These are phyloP conservation scores for Anastatus disparis DNA, from an alignment of 1,140 invertebrate genomes.

Conservation along the genomic window DNA sequence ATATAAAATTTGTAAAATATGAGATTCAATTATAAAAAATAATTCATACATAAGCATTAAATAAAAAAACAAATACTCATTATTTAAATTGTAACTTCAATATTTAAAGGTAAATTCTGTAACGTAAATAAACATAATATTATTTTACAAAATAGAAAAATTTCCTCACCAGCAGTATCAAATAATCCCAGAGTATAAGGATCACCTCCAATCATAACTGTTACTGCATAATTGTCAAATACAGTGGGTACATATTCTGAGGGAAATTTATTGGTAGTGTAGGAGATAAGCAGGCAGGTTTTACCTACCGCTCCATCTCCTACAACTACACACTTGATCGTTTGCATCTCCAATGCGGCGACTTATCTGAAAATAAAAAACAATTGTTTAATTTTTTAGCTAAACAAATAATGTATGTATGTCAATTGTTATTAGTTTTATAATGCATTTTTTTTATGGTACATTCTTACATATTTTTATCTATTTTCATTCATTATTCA, in stretches of 20 bases:
- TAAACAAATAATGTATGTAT: too few species aligned
- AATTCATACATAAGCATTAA: not conserved
- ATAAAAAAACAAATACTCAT: not conserved
- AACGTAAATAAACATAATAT: too few species aligned
- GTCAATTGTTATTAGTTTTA: too few species aligned
- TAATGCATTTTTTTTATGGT: not conserved
- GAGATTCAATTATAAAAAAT: not conserved
- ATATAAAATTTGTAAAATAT: not conserved
- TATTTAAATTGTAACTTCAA: slow-evolving; percentile 8
- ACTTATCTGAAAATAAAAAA: slow-evolving; percentile 28
- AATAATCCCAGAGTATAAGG: slow-evolving; percentile 97
- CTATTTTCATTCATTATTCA: not conserved
- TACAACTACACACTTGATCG: slow-evolving; percentile 98
- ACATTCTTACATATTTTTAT: not conserved
- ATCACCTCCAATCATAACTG: slow-evolving; percentile 98
- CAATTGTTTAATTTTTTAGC: too few species aligned
- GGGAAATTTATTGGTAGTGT: slow-evolving; percentile 96
- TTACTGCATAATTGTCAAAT: slow-evolving; percentile 98
- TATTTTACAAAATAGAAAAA: slow-evolving; percentile 60
- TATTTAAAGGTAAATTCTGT: too few species aligned
- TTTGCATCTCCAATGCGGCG: slow-evolving; percentile 84
- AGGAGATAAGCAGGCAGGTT: slow-evolving; percentile 90
- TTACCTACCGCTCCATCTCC: slow-evolving; percentile 98
- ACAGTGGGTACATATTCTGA: slow-evolving; percentile 98
- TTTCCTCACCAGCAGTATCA: slow-evolving; percentile 86